Evolutionary conservation across 2,888 invertebrate species (phyloP).

Genomic region (Pterobdella sp.): DNA sequence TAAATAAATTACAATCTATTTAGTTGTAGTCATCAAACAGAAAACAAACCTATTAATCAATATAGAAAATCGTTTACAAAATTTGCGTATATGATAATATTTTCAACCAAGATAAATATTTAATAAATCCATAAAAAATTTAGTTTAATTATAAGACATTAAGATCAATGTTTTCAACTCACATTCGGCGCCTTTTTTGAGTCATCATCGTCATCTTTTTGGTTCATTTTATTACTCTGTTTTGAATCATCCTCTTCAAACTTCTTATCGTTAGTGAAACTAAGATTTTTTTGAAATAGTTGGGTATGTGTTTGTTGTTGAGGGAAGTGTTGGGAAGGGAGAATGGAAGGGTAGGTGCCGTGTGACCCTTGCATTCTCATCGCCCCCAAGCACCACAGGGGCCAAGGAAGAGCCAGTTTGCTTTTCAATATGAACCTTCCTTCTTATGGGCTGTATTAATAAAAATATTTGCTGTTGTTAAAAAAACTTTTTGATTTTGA

Average conservation of each 20-base stretch:
- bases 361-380: conserved; percentile 35
- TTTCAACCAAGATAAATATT: too few relatives aligned
- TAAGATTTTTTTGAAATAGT: conserved; percentile 4
- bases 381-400: conserved; percentile 36
- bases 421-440: too few relatives aligned
- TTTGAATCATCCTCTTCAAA: not conserved
- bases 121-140: too few relatives aligned
- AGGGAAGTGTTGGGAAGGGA: conserved; percentile 7
- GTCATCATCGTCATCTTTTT: not conserved
- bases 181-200: not conserved
- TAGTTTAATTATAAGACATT: too few relatives aligned
- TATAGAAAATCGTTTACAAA: too few relatives aligned
- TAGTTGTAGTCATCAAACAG: conserved; percentile 9
- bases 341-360: not conserved
- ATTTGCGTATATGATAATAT: too few relatives aligned
- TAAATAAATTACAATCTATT: conserved; percentile 13
- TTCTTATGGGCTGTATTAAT: too few relatives aligned
- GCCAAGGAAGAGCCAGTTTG: conserved; percentile 38
- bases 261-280: not conserved
- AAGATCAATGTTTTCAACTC: not conserved
- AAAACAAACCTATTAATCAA: conserved; percentile 12
- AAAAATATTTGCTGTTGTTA: too few relatives aligned
- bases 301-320: conserved; percentile 14
- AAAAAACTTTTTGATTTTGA: too few relatives aligned
- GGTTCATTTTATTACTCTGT: not conserved